Conservation (phyloP, 1,140 invertebrate genomes). For the Parasteatoda tepidariorum region DNA sequence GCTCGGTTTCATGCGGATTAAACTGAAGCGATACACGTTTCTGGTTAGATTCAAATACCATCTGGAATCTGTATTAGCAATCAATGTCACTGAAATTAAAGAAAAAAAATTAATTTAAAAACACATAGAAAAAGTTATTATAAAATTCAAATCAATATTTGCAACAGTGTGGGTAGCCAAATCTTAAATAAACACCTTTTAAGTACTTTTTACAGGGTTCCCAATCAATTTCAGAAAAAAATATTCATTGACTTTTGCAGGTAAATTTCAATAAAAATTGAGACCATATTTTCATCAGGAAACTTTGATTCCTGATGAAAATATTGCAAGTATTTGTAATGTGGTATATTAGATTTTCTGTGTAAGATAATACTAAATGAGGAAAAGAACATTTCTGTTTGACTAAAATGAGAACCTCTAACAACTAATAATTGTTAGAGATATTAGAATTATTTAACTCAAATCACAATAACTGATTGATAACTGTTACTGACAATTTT, state of each 20-base stretch:
- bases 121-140: not conserved
- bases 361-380: no score
- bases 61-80: conserved; percentile 73
- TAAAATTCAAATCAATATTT: not conserved
- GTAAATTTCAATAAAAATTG: no score
- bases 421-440: no score
- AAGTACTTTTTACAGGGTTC: not conserved
- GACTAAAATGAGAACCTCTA: no score
- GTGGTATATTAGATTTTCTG: no score
- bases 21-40: conserved; percentile 72
- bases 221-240: no score
- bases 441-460: no score
- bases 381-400: no score
- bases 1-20: conserved; percentile 68
- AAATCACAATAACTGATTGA: no score
- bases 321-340: not conserved
- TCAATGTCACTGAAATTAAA: conserved; percentile 68
- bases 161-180: not conserved
- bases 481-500: no score
- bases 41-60: conserved; percentile 71
- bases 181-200: not conserved
- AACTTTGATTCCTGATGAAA: not conserved
- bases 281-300: no score
- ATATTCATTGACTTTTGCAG: no score
- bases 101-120: not conserved